Base-by-base conservation (phyloP, 2,888 invertebrate species). In the Sphinx pinastri region DNA sequence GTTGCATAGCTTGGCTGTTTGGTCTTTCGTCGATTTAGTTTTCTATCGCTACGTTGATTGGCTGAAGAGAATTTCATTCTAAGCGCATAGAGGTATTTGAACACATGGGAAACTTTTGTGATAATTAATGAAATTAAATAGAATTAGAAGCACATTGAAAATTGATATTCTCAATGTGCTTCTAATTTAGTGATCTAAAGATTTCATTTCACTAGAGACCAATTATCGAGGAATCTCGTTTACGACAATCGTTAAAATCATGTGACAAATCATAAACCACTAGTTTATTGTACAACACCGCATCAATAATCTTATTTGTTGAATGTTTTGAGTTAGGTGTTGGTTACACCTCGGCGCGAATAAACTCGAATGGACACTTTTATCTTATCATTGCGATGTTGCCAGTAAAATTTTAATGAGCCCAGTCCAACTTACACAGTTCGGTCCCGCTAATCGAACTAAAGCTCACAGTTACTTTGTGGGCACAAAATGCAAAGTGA, bases 321-420 rank as follows among this genome's bases (percentile, higher is more conserved):
- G 63, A 19, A 63, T 63, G 19, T 63, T 49, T 63, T 47, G 63
- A 19, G 49, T 49, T 49, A 63, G 47, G 63, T 63, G 57, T 57
- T 47, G 45, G 57, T 83, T 79, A 76, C 79, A 78, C 76, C 76
- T 79, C 63, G 71, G 71, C 72, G 74, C 73, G 75, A 82, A 79
- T 76, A 75, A 69, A 72, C 73, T 74, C 76, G 71, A 73, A 77
- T 75, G 74, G 75, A 74, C 75, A 76, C 75, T 77, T 82, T 82
- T 84, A 85, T 86, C 83, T 85, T 88, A 87, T 89, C 86, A 84
- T 76, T 77, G 79, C 77, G 81, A 81, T 82, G 80, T 78, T 81
- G 85, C 81, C 81, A 82, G 86, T 88, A 86, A 88, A 87, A 88
- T 86, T 89, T 89, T 91, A 90, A 91, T 90, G 87, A 91, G 87